Conservation (phyloP, 2,113 vertebrate species). For the Brachyhypopomus gauderio region DNA sequence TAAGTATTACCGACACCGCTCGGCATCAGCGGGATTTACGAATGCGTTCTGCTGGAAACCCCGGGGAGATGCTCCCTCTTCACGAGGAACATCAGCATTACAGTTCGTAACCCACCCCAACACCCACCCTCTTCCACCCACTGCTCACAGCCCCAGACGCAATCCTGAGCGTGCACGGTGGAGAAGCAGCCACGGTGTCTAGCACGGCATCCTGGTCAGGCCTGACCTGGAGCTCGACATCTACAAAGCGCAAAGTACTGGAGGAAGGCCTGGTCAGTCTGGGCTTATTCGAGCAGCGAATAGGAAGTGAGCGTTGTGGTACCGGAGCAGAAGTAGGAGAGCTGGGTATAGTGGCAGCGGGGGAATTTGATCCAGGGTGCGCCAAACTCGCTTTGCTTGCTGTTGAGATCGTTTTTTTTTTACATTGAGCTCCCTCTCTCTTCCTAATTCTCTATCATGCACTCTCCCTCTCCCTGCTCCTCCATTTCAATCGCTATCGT, state of each 20-base stretch:
- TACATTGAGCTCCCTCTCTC: neutral
- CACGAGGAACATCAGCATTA: conserved; percentile 30
- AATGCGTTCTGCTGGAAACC: conserved; percentile 47
- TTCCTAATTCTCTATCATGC: neutral
- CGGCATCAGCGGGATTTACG: conserved; percentile 42
- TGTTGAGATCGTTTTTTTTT: neutral
- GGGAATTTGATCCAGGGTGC: conserved; percentile 24
- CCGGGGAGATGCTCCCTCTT: conserved; percentile 36
- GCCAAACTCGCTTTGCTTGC: neutral
- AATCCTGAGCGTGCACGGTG: conserved; percentile 42
- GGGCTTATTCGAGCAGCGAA: conserved; percentile 56
- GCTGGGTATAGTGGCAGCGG: neutral
- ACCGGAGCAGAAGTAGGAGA: conserved; percentile 2
- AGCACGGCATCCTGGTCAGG: no score
- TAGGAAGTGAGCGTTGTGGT: conserved; percentile 17
- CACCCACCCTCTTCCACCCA: neutral
- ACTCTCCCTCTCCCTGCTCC: neutral
- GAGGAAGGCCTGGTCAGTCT: conserved; percentile 39
- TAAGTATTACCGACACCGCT: conserved; percentile 40
- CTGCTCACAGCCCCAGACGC: conserved; percentile 30
- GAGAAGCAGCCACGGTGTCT: conserved; percentile 26
- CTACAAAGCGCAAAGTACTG: conserved; percentile 1
- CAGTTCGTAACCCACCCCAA: conserved; percentile 48
- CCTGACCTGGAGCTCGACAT: conserved; percentile 9
- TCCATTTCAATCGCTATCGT: neutral